Percentiles rank a stretch among this genome's conserved stretches.
Evolutionary conservation across 37 sponge, comb jelly and placozoan genomes (phyloP).

Genomic region (Tethya wilhelma): DNA sequence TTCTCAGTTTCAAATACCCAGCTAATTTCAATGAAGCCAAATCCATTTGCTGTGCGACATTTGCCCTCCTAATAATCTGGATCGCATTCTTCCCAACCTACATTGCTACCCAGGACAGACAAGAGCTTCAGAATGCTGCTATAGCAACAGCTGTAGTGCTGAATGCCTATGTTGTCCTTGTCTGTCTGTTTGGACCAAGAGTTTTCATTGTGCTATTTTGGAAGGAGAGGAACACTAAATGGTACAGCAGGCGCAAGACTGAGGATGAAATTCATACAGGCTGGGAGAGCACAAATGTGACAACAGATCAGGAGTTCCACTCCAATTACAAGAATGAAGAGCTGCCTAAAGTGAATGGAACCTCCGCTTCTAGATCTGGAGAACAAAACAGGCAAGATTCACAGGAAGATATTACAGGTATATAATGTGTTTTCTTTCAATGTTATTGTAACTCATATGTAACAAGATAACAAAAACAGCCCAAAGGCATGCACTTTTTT

Average conservation of each 20-base stretch:
- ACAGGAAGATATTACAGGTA: too few relatives aligned
- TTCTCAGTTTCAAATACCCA: constrained; percentile 49
- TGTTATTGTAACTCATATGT: too few relatives aligned
- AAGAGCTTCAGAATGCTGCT: constrained; percentile 5
- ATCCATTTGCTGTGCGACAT: constrained; percentile 44
- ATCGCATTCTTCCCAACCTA: constrained; percentile 37
- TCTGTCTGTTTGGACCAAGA: constrained; percentile 6
- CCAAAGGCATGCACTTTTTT: too few relatives aligned
- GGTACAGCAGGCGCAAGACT: not conserved
- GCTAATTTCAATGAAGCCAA: constrained; percentile 70
- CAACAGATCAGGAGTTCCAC: too few relatives aligned
- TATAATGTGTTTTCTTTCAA: too few relatives aligned
- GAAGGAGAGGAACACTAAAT: constrained; percentile 9
- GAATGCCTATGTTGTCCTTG: constrained; percentile 7
- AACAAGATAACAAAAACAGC: too few relatives aligned
- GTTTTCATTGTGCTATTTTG: constrained; percentile 12
- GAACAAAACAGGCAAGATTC: too few relatives aligned
- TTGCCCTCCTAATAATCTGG: constrained; percentile 60
- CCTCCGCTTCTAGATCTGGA: too few relatives aligned
- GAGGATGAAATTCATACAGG: not conserved
- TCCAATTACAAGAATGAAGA: too few relatives aligned
- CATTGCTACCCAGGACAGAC: constrained; percentile 25
- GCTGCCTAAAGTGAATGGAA: too few relatives aligned
- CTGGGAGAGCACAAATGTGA: not conserved
- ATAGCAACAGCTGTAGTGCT: constrained; percentile 2